phyloP scores from a whole-genome alignment of 2,113 vertebrate genomes.

The Xerus inauris region DNA sequence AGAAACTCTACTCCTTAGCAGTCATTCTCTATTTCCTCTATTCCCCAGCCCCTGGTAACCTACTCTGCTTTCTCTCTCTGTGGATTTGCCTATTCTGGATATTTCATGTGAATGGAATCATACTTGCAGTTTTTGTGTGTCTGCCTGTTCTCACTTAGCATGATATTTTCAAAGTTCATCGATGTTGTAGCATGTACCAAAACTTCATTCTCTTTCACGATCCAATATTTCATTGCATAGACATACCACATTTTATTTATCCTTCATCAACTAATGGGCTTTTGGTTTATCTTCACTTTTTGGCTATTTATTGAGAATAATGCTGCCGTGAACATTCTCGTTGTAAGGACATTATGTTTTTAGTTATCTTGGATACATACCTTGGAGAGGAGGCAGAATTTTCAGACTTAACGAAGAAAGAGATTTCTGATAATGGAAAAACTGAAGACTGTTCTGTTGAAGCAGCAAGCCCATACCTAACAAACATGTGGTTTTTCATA shows the following conservation, averaged over 20 bases:
- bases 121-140: neutral
- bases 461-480: constrained; percentile 10
- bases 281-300: neutral
- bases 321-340: neutral
- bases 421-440: neutral
- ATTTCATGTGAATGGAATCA: constrained; percentile 1
- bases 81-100: neutral
- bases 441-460: neutral
- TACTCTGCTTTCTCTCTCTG: neutral
- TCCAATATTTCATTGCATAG: neutral
- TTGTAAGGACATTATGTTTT: neutral
- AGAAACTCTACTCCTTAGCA: neutral
- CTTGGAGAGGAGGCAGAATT: neutral
- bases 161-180: neutral
- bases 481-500: neutral
- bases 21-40: neutral
- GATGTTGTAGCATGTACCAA: neutral
- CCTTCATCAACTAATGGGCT: neutral
- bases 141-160: neutral
- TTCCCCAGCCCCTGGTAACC: neutral
- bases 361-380: neutral
- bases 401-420: constrained; percentile 1
- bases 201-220: neutral
- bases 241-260: constrained; percentile 31
- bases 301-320: neutral